Base-by-base conservation (phyloP, 2,888 invertebrate genomes). In the Drosophila bunnanda region DNA sequence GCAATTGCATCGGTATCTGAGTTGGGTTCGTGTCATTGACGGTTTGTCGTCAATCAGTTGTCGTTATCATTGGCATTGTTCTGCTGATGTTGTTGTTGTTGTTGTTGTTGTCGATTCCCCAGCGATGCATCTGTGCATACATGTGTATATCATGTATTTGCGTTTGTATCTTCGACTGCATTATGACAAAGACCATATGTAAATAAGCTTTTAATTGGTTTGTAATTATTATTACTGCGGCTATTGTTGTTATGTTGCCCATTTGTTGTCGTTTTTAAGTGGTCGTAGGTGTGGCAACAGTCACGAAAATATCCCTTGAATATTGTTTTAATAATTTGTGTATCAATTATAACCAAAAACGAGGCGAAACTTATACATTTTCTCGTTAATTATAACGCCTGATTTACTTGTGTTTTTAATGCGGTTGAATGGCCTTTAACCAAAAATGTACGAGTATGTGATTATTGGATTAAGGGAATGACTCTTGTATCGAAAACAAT, bases 181-280 rank as follows among this genome's bases (percentile, higher is more conserved):
- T 58, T 58, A 72, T 72, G 59, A 52, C 59, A 69, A 69, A 68
- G 59, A 53, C 69, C 68, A 60, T 70, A 75, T 77, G 70, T 78
- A 86, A 78, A 79, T 83, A 83, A 75, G 72, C 76, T 76, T 79
- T 83, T 86, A 82, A 82, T 86, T 86, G 86, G 68, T 78, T 81
- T 86, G 78, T 69, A 82, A 85, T 85, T 85, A 80, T 82, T 80
- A 85, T 82, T 75, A 79, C 80, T 82, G 86, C 54, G 84, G 84
- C 76, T 59, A 62, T 62, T 61, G 52, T 62, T 61, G 52, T 62
- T 32, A 6, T 36, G 36, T 13, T 52, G 46, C 15, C 32, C 50
- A 50, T 20, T 38, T 59, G 53, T 46, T 69, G 48, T 41, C 32
- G 55, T 32, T 72, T 65, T 69, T 25, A 13, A 61, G 61, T 28